Base-by-base conservation (phyloP, 2,888 invertebrate genomes). In the Eilema depressum region DNA sequence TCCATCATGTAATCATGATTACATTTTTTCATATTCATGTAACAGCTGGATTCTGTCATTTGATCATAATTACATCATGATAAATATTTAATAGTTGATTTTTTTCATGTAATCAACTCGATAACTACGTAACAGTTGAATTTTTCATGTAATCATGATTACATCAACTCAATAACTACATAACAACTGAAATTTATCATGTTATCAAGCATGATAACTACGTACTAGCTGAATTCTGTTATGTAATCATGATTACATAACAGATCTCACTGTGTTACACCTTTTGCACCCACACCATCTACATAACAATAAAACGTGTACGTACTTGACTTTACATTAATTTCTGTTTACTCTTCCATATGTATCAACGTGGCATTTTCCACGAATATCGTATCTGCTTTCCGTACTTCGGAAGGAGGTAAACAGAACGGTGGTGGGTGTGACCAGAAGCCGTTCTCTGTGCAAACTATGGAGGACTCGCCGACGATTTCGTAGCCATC, bases 391-490 rank as follows among this genome's bases (percentile, higher is more conserved):
- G 93, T 94, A 68, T 94, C 94, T 0, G 91, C 75, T 74, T 91
- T 91, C 11, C 86, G 83, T 17, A 91, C 85, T 56, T 92, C 90
- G 0, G 92, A 89, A 0, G 92, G 93, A 0, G 87, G 90, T 2
- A 94, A 83, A 96, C 98, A 98, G 88, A 97, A 97, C 64, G 98
- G 98, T 17, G 98, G 97, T 28, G 97, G 97, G 89, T 98, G 98
- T 2, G 98, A 98, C 98, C 98, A 98, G 87, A 97, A 97, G 63
- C 98, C 98, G 75, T 97, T 97, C 89, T 98, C 98, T 10, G 98
- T 98, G 93, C 98, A 98, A 63, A 98, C 97, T 81, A 98, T 97
- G 75, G 97, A 97, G 0, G 97, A 96, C 88, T 98, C 98, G 7
- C 98, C 98, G 37, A 97, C 86, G 11, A 93, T 86, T 33, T 90